Evolutionary conservation across 2,113 vertebrate species (phyloP), one percentile per base, ranked within the genome.

Genomic region (Scalopus aquaticus): DNA sequence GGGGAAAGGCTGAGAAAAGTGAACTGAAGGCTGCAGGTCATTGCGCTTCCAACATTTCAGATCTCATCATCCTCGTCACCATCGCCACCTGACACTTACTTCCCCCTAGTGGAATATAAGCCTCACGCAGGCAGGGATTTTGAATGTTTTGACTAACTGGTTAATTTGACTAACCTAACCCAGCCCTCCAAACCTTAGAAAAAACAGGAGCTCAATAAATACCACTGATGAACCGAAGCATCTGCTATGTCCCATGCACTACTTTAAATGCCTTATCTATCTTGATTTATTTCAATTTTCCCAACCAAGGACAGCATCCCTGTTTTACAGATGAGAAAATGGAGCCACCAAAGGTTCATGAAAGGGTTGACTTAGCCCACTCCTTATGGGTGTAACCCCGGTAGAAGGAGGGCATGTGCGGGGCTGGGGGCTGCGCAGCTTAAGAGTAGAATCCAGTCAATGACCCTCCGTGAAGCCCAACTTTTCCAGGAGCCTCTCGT

Each of bases 271-370:
- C 42, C 88, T 82, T 49, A 16, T 56, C 64, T 84, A 20, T 10
- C 83, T 54, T 65, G 10, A 83, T 51, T 81, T 49, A 81, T 35
- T 77, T 69, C 9, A 83, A 94, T 62, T 42, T 72, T 84, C 56
- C 37, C 19, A 73, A 74, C 64, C 77, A 83, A 87, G 64, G 85
- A 51, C 76, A 90, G 65, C 74, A 90, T 65, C 64, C 54, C 64
- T 24, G 62, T 73, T 77, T 87, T 83, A 88, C 74, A 51, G 85
- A 87, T 46, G 39, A 94, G 70, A 93, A 90, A 78, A 90, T 32
- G 72, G 76, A 87, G 70, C 70, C 35, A 58, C 70, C 72, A 95
- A 49, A 92, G 22, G 39, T 60, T 58, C 42, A 24, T 30, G 46
- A 56, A 56, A 51, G 35, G 83, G 44, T 28, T 89, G 37, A 22